Conservation (phyloP, 2,113 vertebrate genomes). For the Lepisosteus osseus region DNA sequence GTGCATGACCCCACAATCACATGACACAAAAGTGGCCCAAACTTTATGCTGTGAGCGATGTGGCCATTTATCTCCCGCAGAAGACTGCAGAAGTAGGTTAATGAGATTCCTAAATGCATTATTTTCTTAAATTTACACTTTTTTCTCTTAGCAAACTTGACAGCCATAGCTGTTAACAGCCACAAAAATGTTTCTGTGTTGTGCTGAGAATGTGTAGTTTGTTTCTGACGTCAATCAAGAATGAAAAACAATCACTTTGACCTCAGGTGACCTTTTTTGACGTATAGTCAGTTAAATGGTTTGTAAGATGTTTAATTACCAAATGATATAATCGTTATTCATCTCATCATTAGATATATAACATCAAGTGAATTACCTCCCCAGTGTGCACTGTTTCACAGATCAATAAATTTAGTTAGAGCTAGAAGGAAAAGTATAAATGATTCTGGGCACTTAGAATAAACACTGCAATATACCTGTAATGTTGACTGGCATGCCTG, state of each 20-base stretch:
- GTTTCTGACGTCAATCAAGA: constrained; percentile 43
- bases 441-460: constrained; percentile 43
- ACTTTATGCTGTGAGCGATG: too few relatives aligned
- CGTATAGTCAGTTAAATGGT: constrained; percentile 85
- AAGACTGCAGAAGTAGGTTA: constrained; percentile 32
- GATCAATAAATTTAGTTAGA: constrained; percentile 93
- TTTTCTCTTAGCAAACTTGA: constrained; percentile 23
- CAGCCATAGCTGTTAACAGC: constrained; percentile 3
- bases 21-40: too few relatives aligned
- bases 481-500: constrained; percentile 41
- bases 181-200: constrained; percentile 2
- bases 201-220: background rate
- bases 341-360: constrained; percentile 95
- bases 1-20: too few relatives aligned
- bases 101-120: constrained; percentile 50
- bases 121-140: constrained; percentile 30
- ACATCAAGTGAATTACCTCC: constrained; percentile 90
- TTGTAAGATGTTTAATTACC: constrained; percentile 96
- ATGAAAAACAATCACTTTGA: constrained; percentile 67
- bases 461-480: constrained; percentile 49
- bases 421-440: constrained; percentile 77
- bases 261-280: constrained; percentile 81
- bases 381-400: constrained; percentile 87
- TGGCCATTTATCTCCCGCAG: too few relatives aligned
- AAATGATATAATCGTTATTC: constrained; percentile 92